These are phyloP conservation scores for Drosophila mayaguana DNA, from an alignment of 2,888 invertebrate genomes.

Conservation along the genomic window DNA sequence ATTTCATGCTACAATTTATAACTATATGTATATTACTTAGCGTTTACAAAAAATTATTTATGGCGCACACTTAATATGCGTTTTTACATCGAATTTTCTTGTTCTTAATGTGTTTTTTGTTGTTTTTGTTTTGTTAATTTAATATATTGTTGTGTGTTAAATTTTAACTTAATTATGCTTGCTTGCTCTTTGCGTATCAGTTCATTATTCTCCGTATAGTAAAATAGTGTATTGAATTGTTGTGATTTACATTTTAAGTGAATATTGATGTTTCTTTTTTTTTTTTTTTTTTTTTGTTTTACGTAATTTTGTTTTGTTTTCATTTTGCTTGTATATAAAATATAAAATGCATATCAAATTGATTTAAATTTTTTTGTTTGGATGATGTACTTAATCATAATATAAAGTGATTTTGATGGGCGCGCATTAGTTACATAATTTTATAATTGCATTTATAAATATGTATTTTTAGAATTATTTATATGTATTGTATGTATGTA, in stretches of 20 bases:
- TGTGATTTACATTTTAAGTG: conserved; percentile 35
- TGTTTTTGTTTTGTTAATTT: conserved; percentile 17
- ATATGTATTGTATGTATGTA: conserved; percentile 35
- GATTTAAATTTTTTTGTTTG: conserved; percentile 19
- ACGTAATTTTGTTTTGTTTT: conserved; percentile 20
- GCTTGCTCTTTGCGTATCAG: conserved; percentile 77
- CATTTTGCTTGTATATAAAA: conserved; percentile 60
- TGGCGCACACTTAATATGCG: conserved; percentile 55
- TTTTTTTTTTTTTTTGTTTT: background rate
- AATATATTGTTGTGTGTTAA: conserved; percentile 28
- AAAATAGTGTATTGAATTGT: conserved; percentile 55
- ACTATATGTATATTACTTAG: conserved; percentile 64
- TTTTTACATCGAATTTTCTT: conserved; percentile 23
- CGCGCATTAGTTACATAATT: conserved; percentile 39
- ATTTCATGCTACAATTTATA: conserved; percentile 78
- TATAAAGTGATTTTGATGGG: conserved; percentile 35
- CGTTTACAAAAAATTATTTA: conserved; percentile 69
- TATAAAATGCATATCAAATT: conserved; percentile 78
- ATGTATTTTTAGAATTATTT: conserved; percentile 41
- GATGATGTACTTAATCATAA: conserved; percentile 41
- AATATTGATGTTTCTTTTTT: conserved; percentile 22
- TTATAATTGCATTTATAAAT: conserved; percentile 54
- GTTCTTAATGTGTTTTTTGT: conserved; percentile 21
- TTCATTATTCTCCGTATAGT: conserved; percentile 74
- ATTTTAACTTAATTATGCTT: conserved; percentile 62